Evolutionary conservation across 1,140 invertebrate genomes (phyloP).

Genomic region (Xylocopa sonorina): DNA sequence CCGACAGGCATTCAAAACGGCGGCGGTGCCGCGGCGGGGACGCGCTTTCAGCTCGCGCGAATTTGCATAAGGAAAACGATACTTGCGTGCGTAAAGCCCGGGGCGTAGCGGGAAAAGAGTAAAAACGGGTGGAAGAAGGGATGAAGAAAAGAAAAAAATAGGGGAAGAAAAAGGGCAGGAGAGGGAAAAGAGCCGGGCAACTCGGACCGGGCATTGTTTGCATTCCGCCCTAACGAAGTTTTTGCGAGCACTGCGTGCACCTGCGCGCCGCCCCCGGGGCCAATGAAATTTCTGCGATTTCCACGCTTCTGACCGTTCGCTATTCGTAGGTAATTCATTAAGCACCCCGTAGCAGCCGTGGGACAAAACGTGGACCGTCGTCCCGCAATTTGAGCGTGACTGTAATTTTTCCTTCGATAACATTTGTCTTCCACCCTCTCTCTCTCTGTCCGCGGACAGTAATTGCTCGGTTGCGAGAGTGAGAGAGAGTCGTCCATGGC

Average conservation of each 20-base stretch:
- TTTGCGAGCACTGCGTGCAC: conserved; percentile 62
- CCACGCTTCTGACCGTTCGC: conserved; percentile 30
- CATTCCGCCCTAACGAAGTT: conserved; percentile 68
- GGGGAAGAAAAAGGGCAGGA: conserved; percentile 36
- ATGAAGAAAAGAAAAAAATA: too few relatives aligned
- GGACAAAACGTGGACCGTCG: background rate
- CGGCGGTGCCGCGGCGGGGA: background rate
- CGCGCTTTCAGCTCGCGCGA: conserved; percentile 37
- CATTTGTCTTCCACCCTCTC: background rate
- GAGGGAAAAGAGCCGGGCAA: conserved; percentile 38
- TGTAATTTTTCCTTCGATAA: background rate
- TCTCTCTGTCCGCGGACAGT: background rate
- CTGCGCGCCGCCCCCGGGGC: conserved; percentile 38
- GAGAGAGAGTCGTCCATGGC: background rate
- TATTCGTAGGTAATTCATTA: conserved; percentile 56
- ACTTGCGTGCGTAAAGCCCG: conserved; percentile 49
- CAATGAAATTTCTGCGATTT: conserved; percentile 61
- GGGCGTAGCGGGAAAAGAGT: background rate
- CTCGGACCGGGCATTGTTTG: conserved; percentile 63
- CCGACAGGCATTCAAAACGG: background rate
- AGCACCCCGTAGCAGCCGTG: background rate
- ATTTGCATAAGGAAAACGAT: conserved; percentile 68
- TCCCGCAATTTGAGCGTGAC: background rate
- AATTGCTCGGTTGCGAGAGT: background rate
- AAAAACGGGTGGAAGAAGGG: too few relatives aligned